Conservation (phyloP, 2,888 invertebrate genomes). For the Phragmatobia fuliginosa region DNA sequence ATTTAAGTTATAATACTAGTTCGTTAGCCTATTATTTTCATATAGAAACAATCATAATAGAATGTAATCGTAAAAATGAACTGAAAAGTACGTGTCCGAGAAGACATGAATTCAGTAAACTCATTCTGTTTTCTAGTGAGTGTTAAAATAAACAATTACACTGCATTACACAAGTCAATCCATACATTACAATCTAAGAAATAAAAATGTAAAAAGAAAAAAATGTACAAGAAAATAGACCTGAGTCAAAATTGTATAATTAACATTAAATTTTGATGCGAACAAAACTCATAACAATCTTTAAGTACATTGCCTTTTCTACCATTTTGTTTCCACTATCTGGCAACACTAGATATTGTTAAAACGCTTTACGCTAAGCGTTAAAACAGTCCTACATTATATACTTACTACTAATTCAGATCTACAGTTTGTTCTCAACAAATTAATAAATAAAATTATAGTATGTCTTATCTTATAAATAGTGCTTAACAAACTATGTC, state of each 20-base stretch:
- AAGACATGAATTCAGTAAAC: background rate
- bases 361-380: constrained; percentile 33
- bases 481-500: constrained; percentile 18
- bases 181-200: constrained; percentile 66
- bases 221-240: constrained; percentile 49
- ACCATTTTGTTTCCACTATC: constrained; percentile 35
- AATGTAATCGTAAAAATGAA: too few relatives aligned
- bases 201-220: constrained; percentile 47
- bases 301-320: constrained; percentile 70
- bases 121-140: background rate
- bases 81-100: background rate
- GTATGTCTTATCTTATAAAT: constrained; percentile 39
- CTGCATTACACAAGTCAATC: constrained; percentile 49
- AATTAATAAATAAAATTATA: constrained; percentile 50
- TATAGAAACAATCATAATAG: background rate
- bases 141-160: background rate
- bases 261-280: constrained; percentile 44
- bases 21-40: constrained; percentile 25
- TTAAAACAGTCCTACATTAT: constrained; percentile 34
- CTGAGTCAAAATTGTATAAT: constrained; percentile 23
- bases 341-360: constrained; percentile 54
- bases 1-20: constrained; percentile 47
- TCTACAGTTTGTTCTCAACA: constrained; percentile 45
- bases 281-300: constrained; percentile 56
- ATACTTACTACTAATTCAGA: constrained; percentile 47